A percentile compares a stretch with the other conserved stretches of the same genome.
Evolutionary conservation across 1,140 invertebrate species (phyloP).

Genomic region (Meteorus sp.): DNA sequence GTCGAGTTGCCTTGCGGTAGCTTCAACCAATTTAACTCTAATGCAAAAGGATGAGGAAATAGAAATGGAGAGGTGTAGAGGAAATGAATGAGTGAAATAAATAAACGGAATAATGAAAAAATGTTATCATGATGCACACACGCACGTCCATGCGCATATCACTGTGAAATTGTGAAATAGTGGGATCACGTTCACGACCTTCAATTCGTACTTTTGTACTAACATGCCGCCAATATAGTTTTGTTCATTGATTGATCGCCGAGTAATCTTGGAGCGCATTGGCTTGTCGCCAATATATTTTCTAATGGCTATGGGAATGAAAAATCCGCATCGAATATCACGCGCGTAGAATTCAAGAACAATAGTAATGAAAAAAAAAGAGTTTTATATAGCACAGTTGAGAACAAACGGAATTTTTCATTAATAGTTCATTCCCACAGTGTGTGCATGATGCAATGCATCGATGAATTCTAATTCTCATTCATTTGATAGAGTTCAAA

Average conservation of each 20-base stretch:
- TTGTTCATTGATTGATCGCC: neutral
- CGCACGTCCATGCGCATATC: neutral
- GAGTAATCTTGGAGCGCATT: neutral
- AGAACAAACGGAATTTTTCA: too few species aligned
- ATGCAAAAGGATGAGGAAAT: neutral
- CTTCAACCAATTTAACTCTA: conserved; percentile 4
- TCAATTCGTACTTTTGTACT: neutral
- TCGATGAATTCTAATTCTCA: too few species aligned
- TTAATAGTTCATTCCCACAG: too few species aligned
- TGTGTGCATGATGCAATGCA: too few species aligned
- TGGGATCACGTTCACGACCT: conserved; percentile 3
- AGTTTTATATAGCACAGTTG: too few species aligned
- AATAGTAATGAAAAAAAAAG: too few species aligned
- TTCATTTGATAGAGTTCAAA: too few species aligned
- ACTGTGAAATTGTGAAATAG: too few species aligned
- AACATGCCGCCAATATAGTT: too few species aligned
- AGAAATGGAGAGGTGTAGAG: neutral
- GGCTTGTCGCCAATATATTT: neutral
- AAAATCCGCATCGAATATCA: too few species aligned
- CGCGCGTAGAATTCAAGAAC: too few species aligned
- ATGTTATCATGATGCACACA: neutral
- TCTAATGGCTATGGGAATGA: too few species aligned
- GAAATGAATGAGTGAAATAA: neutral
- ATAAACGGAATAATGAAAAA: neutral
- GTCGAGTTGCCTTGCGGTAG: conserved; percentile 4